A percentile compares a stretch with the other conserved stretches of the same genome.
Evolutionary conservation across 2,888 invertebrate species (phyloP).

Genomic region (Drosophila merina): DNA sequence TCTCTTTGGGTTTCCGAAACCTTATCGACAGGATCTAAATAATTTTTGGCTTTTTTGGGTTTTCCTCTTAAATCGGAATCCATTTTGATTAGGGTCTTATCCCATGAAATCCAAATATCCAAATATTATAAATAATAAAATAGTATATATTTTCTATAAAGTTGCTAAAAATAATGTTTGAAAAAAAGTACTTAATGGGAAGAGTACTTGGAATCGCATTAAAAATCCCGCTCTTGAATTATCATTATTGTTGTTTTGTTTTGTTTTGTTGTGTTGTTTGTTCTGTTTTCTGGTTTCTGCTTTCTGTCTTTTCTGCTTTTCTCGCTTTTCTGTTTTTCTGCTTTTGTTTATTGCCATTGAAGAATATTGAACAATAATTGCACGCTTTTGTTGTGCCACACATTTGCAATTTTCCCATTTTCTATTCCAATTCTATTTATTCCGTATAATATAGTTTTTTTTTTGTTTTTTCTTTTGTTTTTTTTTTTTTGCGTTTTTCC

Average conservation of each 20-base stretch:
- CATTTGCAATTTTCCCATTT: slow-evolving; percentile 1
- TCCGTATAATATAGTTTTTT: too few relatives aligned
- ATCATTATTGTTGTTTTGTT: slow-evolving; percentile 19
- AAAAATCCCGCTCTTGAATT: slow-evolving; percentile 33
- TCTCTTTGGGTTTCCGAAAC: too few relatives aligned
- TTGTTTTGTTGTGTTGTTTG: slow-evolving; percentile 2
- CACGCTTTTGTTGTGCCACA: slow-evolving; percentile 15
- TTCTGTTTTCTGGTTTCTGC: slow-evolving; percentile 14
- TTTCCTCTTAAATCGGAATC: too few relatives aligned
- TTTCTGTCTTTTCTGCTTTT: slow-evolving; percentile 17
- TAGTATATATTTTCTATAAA: too few relatives aligned
- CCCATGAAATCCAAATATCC: too few relatives aligned
- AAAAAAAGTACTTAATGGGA: neutral
- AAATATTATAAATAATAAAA: too few relatives aligned
- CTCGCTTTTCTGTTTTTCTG: slow-evolving; percentile 9
- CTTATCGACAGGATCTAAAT: too few relatives aligned
- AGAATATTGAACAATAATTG: slow-evolving; percentile 1
- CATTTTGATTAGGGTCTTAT: too few relatives aligned
- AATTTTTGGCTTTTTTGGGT: too few relatives aligned
- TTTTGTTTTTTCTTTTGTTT: neutral
- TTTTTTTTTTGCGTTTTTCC: neutral
- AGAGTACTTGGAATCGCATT: slow-evolving; percentile 14
- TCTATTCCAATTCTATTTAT: too few relatives aligned
- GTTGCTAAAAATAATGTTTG: too few relatives aligned
- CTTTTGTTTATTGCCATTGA: slow-evolving; percentile 42